Conservation (phyloP, 2,113 vertebrate genomes). For the Syngnathoides biaculeatus region DNA sequence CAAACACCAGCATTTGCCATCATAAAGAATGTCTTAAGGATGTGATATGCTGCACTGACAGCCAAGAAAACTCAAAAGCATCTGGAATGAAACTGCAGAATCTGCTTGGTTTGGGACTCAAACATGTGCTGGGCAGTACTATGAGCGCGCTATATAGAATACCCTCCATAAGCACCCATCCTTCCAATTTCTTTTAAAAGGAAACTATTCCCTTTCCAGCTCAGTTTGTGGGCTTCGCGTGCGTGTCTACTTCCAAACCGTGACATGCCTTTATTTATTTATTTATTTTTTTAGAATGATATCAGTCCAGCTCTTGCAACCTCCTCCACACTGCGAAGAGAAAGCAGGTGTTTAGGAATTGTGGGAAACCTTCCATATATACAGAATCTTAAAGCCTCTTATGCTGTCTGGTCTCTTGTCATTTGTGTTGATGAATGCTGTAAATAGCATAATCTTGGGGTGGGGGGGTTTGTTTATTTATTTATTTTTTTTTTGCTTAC, state of each 20-base stretch:
- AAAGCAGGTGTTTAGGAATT: slow-evolving; percentile 34
- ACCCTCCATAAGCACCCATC: slow-evolving; percentile 25
- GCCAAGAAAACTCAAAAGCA: slow-evolving; percentile 53
- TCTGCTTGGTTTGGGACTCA: slow-evolving; percentile 53
- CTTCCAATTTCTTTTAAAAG: slow-evolving; percentile 35
- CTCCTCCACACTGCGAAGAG: slow-evolving; percentile 35
- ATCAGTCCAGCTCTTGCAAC: slow-evolving; percentile 37
- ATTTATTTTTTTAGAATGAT: slow-evolving; percentile 36
- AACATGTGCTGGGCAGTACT: slow-evolving; percentile 33
- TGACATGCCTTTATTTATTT: neutral
- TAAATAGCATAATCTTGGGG: neutral
- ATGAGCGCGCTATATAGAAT: slow-evolving; percentile 29
- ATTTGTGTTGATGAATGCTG: neutral
- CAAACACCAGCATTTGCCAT: slow-evolving; percentile 16
- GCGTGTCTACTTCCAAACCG: slow-evolving; percentile 25
- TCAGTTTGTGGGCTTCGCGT: slow-evolving; percentile 22
- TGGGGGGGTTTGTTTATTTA: too few species aligned
- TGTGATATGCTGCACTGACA: slow-evolving; percentile 40
- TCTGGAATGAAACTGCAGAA: slow-evolving; percentile 44
- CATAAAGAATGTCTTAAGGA: slow-evolving; percentile 31
- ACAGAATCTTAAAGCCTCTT: slow-evolving; percentile 40
- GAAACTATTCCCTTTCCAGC: slow-evolving; percentile 36
- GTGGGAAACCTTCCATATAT: slow-evolving; percentile 26
- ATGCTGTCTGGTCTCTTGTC: slow-evolving; percentile 19
- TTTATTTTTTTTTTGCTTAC: neutral